These are phyloP conservation scores for Orthonevra nobilis DNA, from an alignment of 2,888 invertebrate genomes.

Conservation along the genomic window DNA sequence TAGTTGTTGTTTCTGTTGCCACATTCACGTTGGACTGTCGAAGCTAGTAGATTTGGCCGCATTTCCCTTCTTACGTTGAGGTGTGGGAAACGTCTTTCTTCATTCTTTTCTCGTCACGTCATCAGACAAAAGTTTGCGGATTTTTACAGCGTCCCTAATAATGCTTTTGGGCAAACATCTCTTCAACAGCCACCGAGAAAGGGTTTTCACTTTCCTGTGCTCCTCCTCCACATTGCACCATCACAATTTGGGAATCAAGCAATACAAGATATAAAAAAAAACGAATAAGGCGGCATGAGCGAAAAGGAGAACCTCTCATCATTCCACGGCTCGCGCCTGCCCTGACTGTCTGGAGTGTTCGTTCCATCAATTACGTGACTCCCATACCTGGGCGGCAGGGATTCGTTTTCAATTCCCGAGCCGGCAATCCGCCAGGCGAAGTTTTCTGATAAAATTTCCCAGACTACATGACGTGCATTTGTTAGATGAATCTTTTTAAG, in stretches of 20 bases:
- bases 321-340: constrained; percentile 36
- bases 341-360: constrained; percentile 54
- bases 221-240: constrained; percentile 37
- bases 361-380: constrained; percentile 71
- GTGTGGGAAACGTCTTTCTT: constrained; percentile 38
- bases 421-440: constrained; percentile 63
- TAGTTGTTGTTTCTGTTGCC: constrained; percentile 62
- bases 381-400: constrained; percentile 69
- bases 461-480: constrained; percentile 71
- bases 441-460: constrained; percentile 69
- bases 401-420: constrained; percentile 69
- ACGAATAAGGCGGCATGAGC: constrained; percentile 13
- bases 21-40: constrained; percentile 39
- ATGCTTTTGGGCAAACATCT: constrained; percentile 61
- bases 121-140: constrained; percentile 65
- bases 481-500: constrained; percentile 66
- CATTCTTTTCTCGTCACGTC: constrained; percentile 61
- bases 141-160: constrained; percentile 67
- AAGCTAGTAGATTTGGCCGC: constrained; percentile 49
- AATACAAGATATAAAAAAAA: constrained; percentile 17
- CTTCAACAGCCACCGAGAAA: constrained; percentile 36
- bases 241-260: constrained; percentile 50
- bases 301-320: constrained; percentile 59
- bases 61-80: constrained; percentile 28
- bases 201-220: constrained; percentile 68